Conservation (phyloP, 2,113 vertebrate genomes). For the Platycercus adscitus region DNA sequence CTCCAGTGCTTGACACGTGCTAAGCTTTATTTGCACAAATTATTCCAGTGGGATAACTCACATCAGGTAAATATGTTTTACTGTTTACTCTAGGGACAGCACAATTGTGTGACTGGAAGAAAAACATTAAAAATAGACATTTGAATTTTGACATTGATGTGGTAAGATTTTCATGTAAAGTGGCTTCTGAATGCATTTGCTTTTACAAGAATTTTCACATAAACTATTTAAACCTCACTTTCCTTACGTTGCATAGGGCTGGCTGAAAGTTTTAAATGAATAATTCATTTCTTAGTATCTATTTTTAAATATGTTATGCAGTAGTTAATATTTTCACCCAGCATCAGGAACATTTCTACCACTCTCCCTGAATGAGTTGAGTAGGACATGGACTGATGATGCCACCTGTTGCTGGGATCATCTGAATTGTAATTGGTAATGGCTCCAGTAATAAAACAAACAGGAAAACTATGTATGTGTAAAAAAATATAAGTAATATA, state of each 20-base stretch:
- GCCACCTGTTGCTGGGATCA: not conserved
- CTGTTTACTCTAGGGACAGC: not conserved
- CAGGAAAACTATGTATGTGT: not conserved
- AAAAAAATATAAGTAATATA: not conserved
- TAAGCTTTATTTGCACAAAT: constrained; percentile 7
- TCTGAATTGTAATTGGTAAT: not conserved
- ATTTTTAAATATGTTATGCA: not conserved
- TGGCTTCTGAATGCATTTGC: not conserved
- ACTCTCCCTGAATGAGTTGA: not conserved
- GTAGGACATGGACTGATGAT: not conserved
- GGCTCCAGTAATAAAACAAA: not conserved
- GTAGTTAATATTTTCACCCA: not conserved
- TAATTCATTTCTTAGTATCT: not conserved
- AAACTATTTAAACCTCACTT: not conserved
- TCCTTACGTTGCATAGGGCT: not conserved
- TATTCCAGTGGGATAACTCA: constrained; percentile 30
- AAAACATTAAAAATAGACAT: constrained; percentile 17
- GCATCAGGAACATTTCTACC: not conserved
- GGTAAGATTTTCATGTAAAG: not conserved
- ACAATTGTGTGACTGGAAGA: constrained; percentile 17
- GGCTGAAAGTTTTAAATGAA: not conserved
- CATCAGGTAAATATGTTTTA: not conserved
- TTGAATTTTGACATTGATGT: not conserved
- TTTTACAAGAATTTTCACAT: not conserved
- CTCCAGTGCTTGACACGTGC: not conserved